Evolutionary conservation across 2,888 invertebrate species (phyloP), one percentile per base, ranked within the genome.

Genomic region (Lamellibrachia satsuma): DNA sequence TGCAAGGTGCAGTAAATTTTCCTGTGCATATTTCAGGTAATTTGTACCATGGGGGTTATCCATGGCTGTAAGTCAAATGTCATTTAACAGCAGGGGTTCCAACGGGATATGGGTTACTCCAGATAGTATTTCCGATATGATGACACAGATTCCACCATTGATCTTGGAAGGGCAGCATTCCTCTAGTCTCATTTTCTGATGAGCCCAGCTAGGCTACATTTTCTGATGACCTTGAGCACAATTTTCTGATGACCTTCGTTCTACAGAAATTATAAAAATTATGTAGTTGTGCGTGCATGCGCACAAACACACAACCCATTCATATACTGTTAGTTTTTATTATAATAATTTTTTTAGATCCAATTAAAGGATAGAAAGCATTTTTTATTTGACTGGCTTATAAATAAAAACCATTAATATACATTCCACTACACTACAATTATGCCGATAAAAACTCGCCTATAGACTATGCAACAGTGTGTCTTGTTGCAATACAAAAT

Each of bases 61-160:
- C 75, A 75, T n/a, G 15, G 75, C 75, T 4, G 15, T 75, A 22
- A 2, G 22, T 75, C 22, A 75, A 75, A 75, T 75, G 75, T 75
- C 75, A 22, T 75, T 75, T 75, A 75, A n/a, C 75, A 75, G 75
- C 75, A 75, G 11, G 75, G 75, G 15, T 75, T 75, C 75, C 22
- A 75, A 75, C 75, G 22, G 75, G 22, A 15, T 75, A 75, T 75
- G 75, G 22, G 75, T 75, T 75, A n/a, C 22, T n/a, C 75, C 75
- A 75, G 75, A 75, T 75, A 75, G n/a, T 75, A 75, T 75, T 75
- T 75, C 75, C n/a, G 75, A 75, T 75, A 75, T 75, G 75, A 75
- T 75, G 15, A 22, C 75, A 22, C 22, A n/a, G 15, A 15, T 75
- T 75, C 15, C 75, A 22, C 8, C 55, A 55, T 2, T 75, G 75